A percentile compares a stretch with the other conserved stretches of the same genome.
phyloP scores from a whole-genome alignment of 2,113 vertebrate species.

The Pterocles burchelli region DNA sequence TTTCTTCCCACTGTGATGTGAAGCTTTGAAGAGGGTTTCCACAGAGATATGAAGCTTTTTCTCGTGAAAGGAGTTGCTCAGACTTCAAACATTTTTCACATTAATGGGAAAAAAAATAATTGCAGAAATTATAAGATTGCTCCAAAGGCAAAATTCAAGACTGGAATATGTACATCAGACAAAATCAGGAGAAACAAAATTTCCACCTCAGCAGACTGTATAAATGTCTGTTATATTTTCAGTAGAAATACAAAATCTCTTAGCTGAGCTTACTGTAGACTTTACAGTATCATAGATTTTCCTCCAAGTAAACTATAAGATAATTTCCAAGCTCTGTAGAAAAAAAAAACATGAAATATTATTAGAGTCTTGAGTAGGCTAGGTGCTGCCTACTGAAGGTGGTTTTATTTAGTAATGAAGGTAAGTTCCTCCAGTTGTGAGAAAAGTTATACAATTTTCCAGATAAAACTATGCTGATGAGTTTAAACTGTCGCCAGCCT shows the following conservation, averaged over 20 bases:
- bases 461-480: neutral
- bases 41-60: constrained; percentile 8
- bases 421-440: neutral
- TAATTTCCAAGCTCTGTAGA: neutral
- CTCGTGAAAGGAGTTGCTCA: neutral
- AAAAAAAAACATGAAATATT: neutral
- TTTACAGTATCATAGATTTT: neutral
- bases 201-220: neutral
- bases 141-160: neutral
- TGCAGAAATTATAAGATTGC: neutral
- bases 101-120: neutral
- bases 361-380: neutral
- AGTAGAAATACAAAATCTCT: neutral
- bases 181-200: neutral
- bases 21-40: constrained; percentile 44
- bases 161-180: neutral
- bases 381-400: neutral
- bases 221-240: neutral
- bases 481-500: neutral
- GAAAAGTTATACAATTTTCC: neutral
- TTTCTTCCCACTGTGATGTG: neutral
- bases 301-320: neutral
- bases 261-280: neutral
- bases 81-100: constrained; percentile 14
- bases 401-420: neutral